Evolutionary conservation across 2,113 vertebrate species (phyloP), one percentile per base, ranked within the genome.

Genomic region (Apistogramma diplotaenia): DNA sequence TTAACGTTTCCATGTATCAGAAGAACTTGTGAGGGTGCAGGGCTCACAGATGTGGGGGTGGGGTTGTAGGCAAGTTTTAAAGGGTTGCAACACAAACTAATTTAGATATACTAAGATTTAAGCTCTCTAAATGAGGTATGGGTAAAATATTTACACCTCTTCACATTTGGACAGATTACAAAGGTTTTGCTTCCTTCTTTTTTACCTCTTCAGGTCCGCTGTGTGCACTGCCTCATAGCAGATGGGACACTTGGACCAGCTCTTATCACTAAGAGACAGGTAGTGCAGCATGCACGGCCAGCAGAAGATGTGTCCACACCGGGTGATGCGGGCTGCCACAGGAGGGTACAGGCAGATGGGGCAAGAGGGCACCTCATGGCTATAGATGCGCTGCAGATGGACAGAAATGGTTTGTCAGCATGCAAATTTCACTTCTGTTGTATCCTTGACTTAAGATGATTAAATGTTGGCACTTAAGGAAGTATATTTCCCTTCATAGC

Each of bases 231-330:
- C 96, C 91, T 98, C 95, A 0, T 99, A 99, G 92, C 98, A 99
- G 92, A 99, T 99, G 74, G 98, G 98, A 87, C 98, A 99, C 92
- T 97, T 99, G 79, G 97, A 97, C 98, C 98, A 99, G 88, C 95
- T 95, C 94, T 97, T 98, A 72, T 99, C 98, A 46, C 97, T 96
- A 60, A 99, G 88, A 74, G 98, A 98, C 79, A 99, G 95, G 90
- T 98, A 99, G 92, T 99, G 98, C 91, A 99, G 94, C 93, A 99
- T 99, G 91, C 98, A 99, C 0, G 97, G 95, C 98, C 98, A 99
- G 89, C 98, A 99, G 87, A 98, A 99, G 92, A 99, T 99, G 91
- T 99, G 98, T 56, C 98, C 98, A 33, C 98, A 99, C 61, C 96
- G 97, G 0, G 98, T 99, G 91, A 99, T 99, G 95, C 97, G 98